phyloP scores from a whole-genome alignment of 2,888 invertebrate species.

The Tromatobia lineatoria region DNA sequence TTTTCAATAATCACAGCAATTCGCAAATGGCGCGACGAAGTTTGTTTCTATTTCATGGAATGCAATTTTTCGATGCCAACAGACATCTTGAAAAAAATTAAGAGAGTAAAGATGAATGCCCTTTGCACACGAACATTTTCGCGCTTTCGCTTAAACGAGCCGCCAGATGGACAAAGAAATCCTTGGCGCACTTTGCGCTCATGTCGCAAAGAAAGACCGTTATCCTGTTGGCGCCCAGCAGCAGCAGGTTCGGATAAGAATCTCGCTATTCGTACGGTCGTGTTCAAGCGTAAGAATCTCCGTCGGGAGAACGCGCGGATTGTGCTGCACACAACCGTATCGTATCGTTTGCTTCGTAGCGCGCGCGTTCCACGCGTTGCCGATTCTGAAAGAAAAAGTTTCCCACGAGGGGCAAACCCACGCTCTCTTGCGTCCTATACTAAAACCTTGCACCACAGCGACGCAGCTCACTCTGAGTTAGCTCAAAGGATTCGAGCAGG shows the following conservation, averaged over 20 bases:
- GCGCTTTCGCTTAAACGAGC: constrained; percentile 36
- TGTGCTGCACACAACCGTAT: constrained; percentile 57
- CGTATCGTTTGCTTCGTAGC: constrained; percentile 32
- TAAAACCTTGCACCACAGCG: background rate
- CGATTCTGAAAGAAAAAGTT: constrained; percentile 67
- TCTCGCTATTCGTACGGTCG: constrained; percentile 66
- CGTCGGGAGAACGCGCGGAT: constrained; percentile 45
- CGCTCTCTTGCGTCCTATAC: constrained; percentile 51
- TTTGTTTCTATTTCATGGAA: background rate
- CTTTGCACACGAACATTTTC: background rate
- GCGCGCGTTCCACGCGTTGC: constrained; percentile 68
- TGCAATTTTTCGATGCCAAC: background rate
- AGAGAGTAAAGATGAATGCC: background rate
- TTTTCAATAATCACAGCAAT: background rate
- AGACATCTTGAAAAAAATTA: background rate
- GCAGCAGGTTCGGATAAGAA: constrained; percentile 63
- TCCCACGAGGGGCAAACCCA: constrained; percentile 70
- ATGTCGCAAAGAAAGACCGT: constrained; percentile 60
- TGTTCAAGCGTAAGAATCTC: constrained; percentile 64
- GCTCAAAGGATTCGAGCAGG: constrained; percentile 48
- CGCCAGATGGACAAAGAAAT: constrained; percentile 24
- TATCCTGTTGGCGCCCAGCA: constrained; percentile 56
- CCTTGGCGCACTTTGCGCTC: constrained; percentile 45
- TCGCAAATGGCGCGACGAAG: background rate
- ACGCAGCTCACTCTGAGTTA: constrained; percentile 4